Conservation (phyloP, 2,797 vertebrate species). For the Mareca strepera region DNA sequence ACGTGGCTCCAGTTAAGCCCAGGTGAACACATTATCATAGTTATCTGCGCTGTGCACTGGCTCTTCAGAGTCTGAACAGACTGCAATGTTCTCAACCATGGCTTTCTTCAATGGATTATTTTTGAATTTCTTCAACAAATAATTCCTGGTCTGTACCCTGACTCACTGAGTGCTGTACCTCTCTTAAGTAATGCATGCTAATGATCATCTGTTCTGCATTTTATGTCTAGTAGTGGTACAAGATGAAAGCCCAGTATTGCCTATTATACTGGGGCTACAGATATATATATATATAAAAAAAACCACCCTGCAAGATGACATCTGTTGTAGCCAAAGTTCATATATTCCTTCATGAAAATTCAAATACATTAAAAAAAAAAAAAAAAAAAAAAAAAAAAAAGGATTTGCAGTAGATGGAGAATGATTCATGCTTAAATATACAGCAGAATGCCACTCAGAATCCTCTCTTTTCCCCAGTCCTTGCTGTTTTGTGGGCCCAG, state of each 20-base stretch:
- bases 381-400: neutral
- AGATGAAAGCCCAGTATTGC: conserved; percentile 26
- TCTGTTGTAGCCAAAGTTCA: conserved; percentile 55
- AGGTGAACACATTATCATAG: neutral
- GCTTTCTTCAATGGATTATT: neutral
- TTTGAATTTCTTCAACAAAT: conserved; percentile 14
- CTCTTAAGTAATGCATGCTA: conserved; percentile 21
- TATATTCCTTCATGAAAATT: conserved; percentile 52
- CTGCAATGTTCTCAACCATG: neutral
- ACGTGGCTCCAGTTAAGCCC: neutral
- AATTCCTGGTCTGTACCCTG: neutral
- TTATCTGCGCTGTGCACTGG: neutral
- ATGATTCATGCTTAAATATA: conserved; percentile 67
- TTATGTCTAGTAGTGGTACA: neutral
- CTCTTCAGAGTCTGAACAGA: neutral
- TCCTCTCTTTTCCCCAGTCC: conserved; percentile 3
- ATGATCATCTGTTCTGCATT: conserved; percentile 40
- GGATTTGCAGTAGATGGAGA: conserved; percentile 25
- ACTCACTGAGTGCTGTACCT: neutral
- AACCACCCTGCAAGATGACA: neutral
- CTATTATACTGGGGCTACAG: neutral
- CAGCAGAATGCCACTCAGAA: conserved; percentile 38
- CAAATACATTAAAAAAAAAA: neutral
- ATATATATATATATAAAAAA: neutral
- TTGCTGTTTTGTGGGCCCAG: conserved; percentile 11